Conservation (phyloP, 1,140 invertebrate genomes). For the Lordiphosa mommai region DNA sequence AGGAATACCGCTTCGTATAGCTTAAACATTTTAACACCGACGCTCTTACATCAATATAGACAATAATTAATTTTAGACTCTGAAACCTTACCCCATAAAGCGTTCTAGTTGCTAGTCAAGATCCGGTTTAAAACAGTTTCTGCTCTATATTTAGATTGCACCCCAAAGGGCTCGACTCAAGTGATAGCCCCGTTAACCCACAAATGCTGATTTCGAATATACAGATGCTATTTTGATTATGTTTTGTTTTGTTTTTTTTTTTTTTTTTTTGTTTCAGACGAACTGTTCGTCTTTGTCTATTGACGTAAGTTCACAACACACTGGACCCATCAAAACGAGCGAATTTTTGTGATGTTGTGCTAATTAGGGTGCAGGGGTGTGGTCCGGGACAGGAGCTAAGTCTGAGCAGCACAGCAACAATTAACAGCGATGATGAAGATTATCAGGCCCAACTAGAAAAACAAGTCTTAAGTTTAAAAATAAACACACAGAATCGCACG, state of each 20-base stretch:
- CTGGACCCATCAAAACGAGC: conserved; percentile 34
- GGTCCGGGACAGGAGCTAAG: conserved; percentile 5
- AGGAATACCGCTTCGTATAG: too few relatives aligned
- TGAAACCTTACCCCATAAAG: too few relatives aligned
- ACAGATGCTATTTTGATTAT: conserved; percentile 26
- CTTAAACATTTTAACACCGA: too few relatives aligned
- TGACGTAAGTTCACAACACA: conserved; percentile 23
- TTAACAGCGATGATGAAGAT: conserved; percentile 53
- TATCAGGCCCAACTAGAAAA: conserved; percentile 72
- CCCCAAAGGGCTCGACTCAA: conserved; percentile 30
- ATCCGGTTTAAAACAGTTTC: conserved; percentile 20
- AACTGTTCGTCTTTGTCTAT: conserved; percentile 17
- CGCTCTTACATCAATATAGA: background rate
- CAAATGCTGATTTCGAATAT: conserved; percentile 1
- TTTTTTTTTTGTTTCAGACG: background rate
- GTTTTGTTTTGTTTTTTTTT: too few relatives aligned
- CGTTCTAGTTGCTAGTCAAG: too few relatives aligned
- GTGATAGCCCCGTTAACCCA: conserved; percentile 28
- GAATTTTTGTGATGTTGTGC: conserved; percentile 8
- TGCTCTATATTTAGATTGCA: conserved; percentile 30
- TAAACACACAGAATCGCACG: conserved; percentile 44
- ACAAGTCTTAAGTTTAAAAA: conserved; percentile 73
- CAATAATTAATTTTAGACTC: background rate
- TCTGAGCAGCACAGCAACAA: conserved; percentile 22
- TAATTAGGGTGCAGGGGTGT: conserved; percentile 7